Conservation (phyloP, 92 coral and sea anemone species). For the Chrysogorgia sp. region DNA sequence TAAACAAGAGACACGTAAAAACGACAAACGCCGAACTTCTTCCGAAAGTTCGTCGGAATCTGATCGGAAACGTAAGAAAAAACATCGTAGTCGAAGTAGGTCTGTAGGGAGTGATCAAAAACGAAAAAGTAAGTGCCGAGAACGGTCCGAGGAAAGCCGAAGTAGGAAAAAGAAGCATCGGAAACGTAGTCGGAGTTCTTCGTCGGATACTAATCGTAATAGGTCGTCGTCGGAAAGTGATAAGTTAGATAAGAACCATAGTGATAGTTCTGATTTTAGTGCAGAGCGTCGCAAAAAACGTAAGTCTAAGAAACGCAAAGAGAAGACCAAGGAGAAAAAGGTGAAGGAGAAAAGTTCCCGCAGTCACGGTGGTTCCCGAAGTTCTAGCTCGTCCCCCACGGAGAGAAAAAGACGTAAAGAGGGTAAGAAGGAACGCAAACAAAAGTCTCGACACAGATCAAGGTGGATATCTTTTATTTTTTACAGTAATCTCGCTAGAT, state of each 20-base stretch:
- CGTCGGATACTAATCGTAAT: slow-evolving; percentile 51
- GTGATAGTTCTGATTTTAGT: slow-evolving; percentile 32
- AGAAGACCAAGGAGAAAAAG: slow-evolving; percentile 79
- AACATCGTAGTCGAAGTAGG: slow-evolving; percentile 53
- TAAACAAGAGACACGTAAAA: background rate
- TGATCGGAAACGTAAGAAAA: slow-evolving; percentile 40
- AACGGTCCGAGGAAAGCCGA: slow-evolving; percentile 57
- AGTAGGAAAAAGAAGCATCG: slow-evolving; percentile 76
- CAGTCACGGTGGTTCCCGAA: slow-evolving; percentile 29
- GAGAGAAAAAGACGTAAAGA: slow-evolving; percentile 39
- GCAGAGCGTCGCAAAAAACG: slow-evolving; percentile 19
- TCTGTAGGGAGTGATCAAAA: slow-evolving; percentile 38
- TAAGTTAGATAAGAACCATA: slow-evolving; percentile 5
- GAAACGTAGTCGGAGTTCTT: slow-evolving; percentile 74
- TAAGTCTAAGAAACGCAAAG: slow-evolving; percentile 59
- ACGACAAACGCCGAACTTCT: slow-evolving; percentile 2
- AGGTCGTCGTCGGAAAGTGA: slow-evolving; percentile 30
- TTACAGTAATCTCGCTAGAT: no score
- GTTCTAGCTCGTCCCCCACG: slow-evolving; percentile 14
- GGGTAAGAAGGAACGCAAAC: slow-evolving; percentile 69
- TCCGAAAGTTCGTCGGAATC: slow-evolving; percentile 16
- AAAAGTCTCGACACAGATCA: slow-evolving; percentile 53
- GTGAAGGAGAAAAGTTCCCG: slow-evolving; percentile 31
- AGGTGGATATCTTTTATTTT: slow-evolving; percentile 77
- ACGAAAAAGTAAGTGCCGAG: slow-evolving; percentile 59